Evolutionary conservation across 2,113 vertebrate species (phyloP).

Genomic region (Pampusana beccarii): DNA sequence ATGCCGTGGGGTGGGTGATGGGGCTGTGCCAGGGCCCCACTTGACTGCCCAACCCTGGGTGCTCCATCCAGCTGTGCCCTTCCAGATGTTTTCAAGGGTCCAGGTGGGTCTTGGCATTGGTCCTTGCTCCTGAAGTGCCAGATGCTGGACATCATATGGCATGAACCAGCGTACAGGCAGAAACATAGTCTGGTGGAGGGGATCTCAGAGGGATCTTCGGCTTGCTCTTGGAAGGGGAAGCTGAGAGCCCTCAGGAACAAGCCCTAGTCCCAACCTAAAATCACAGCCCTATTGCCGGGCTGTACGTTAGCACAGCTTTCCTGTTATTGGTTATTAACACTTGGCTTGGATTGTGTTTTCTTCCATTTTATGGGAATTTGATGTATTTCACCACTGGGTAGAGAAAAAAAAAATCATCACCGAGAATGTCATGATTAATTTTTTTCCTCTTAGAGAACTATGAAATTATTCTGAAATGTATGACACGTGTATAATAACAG

Average conservation of each 20-base stretch:
- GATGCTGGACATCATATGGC: not conserved
- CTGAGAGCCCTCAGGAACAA: not conserved
- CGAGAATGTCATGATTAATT: constrained; percentile 35
- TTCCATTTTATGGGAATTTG: constrained; percentile 38
- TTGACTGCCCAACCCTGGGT: not conserved
- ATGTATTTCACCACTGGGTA: constrained; percentile 6
- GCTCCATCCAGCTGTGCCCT: not conserved
- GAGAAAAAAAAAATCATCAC: not conserved
- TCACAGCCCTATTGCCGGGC: not conserved
- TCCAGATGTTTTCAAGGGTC: not conserved
- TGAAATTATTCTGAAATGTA: constrained; percentile 56
- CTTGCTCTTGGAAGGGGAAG: not conserved
- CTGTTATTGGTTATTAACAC: not conserved
- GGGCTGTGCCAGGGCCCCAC: not conserved
- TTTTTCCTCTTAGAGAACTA: constrained; percentile 41
- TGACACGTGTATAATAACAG: constrained; percentile 58
- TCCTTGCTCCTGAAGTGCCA: not conserved
- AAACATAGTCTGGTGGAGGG: not conserved
- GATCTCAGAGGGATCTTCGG: not conserved
- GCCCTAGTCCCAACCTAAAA: not conserved
- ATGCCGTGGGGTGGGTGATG: accelerated
- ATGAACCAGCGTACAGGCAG: not conserved
- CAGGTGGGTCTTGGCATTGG: not conserved
- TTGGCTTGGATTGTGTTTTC: not conserved
- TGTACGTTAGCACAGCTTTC: not conserved